phyloP scores from a whole-genome alignment of 1,140 invertebrate species.

The Drosophila carrolli region DNA sequence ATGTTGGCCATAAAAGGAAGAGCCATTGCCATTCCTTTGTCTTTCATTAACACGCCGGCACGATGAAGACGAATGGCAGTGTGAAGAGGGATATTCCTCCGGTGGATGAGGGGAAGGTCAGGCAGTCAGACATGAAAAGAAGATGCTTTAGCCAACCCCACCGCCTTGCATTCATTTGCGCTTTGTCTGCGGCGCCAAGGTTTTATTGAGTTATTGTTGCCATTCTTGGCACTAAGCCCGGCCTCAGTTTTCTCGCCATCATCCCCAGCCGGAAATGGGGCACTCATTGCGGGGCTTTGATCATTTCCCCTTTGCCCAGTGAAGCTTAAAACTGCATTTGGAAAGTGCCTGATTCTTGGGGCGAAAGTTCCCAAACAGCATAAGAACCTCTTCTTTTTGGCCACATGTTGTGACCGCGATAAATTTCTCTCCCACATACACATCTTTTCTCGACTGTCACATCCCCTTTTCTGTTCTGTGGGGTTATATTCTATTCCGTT shows the following conservation, averaged over 20 bases:
- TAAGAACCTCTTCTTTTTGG: neutral
- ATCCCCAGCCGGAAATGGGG: conserved; percentile 36
- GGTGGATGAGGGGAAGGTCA: conserved; percentile 3
- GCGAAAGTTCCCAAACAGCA: conserved; percentile 12
- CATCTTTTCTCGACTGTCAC: conserved; percentile 17
- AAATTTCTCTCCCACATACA: conserved; percentile 50
- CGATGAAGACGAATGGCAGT: conserved; percentile 47
- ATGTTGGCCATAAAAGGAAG: conserved; percentile 47
- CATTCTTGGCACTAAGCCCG: conserved; percentile 34
- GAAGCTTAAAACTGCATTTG: conserved; percentile 55
- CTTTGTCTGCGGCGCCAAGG: conserved; percentile 26
- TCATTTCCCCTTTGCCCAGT: conserved; percentile 36
- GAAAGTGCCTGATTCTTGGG: conserved; percentile 23
- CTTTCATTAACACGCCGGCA: conserved; percentile 43
- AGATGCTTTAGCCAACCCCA: conserved; percentile 10
- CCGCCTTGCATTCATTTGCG: conserved; percentile 47
- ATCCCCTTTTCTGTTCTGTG: conserved; percentile 4
- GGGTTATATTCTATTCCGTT: neutral
- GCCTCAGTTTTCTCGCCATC: conserved; percentile 15
- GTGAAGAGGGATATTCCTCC: conserved; percentile 6
- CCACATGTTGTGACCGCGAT: conserved; percentile 40
- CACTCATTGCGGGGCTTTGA: conserved; percentile 41
- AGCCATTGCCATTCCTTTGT: conserved; percentile 30
- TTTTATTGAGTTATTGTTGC: conserved; percentile 63
- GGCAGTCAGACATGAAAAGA: conserved; percentile 3